Conservation (phyloP, 2,113 vertebrate genomes). For the Elephas maximus region DNA sequence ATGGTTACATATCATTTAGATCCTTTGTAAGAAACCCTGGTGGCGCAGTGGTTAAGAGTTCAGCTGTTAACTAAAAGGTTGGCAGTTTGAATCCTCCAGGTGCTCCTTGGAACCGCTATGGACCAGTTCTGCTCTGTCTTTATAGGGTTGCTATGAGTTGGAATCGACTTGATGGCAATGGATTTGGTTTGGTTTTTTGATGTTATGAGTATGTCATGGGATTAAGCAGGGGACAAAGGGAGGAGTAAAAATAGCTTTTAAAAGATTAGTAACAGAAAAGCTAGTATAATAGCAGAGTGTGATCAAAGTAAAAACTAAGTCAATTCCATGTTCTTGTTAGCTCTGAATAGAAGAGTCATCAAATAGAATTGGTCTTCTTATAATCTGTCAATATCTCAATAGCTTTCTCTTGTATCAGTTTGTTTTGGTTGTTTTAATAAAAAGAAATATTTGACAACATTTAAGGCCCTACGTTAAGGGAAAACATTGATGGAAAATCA, state of each 20-base stretch:
- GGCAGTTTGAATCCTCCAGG: too few relatives aligned
- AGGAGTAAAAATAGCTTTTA: slow-evolving; percentile 1
- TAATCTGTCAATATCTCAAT: background rate
- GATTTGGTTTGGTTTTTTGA: too few relatives aligned
- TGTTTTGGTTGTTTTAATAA: slow-evolving; percentile 55
- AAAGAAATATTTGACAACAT: slow-evolving; percentile 25
- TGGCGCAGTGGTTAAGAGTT: too few relatives aligned
- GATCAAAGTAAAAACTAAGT: background rate
- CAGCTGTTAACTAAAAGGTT: too few relatives aligned
- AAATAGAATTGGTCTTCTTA: background rate
- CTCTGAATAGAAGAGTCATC: background rate
- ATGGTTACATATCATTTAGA: slow-evolving; percentile 4
- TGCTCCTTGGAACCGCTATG: too few relatives aligned
- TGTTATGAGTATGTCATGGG: background rate
- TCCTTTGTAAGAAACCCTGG: background rate
- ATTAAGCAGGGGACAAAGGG: slow-evolving; percentile 4
- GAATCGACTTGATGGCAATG: too few relatives aligned
- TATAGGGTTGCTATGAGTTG: too few relatives aligned
- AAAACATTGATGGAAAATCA: background rate
- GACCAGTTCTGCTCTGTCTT: too few relatives aligned
- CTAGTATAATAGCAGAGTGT: background rate
- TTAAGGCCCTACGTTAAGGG: background rate
- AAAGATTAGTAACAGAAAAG: slow-evolving; percentile 17
- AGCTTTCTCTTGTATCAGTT: slow-evolving; percentile 7
- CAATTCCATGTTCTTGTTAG: background rate